Percentiles rank a stretch among this genome's conserved stretches.
phyloP scores from a whole-genome alignment of 2,113 vertebrate species.

The Semnornis frantzii region DNA sequence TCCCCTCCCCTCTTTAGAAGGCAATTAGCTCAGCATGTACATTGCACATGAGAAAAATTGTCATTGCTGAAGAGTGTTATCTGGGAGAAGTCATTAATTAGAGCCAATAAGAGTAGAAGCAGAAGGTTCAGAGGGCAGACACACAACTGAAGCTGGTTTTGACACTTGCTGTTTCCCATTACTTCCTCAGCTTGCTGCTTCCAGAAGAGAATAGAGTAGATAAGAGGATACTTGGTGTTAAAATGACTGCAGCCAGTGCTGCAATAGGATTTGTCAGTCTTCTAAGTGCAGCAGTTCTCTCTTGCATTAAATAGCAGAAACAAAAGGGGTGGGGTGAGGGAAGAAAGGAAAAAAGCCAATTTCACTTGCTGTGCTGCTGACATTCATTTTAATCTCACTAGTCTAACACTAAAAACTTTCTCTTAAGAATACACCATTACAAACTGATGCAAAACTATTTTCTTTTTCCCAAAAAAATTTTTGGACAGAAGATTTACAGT shows the following conservation, averaged over 20 bases:
- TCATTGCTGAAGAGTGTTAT: not conserved
- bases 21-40: not conserved
- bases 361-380: not conserved
- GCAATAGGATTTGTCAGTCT: not conserved
- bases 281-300: not conserved
- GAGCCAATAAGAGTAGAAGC: not conserved
- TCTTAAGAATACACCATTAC: not conserved
- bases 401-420: not conserved
- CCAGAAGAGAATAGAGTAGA: not conserved
- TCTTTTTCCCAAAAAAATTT: not conserved
- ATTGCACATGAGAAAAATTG: not conserved
- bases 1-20: not conserved
- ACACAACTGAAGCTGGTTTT: not conserved
- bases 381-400: not conserved
- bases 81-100: not conserved
- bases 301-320: not conserved
- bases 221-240: not conserved
- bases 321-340: not conserved
- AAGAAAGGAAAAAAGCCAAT: not conserved
- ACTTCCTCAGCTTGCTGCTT: not conserved
- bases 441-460: not conserved
- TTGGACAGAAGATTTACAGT: not conserved
- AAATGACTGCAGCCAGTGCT: conserved; percentile 1
- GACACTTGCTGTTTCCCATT: not conserved
- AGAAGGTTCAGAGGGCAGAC: not conserved